Percentiles rank a stretch among this genome's conserved stretches.
phyloP scores from a whole-genome alignment of 1,140 invertebrate genomes.

The Trichoplusia ni region DNA sequence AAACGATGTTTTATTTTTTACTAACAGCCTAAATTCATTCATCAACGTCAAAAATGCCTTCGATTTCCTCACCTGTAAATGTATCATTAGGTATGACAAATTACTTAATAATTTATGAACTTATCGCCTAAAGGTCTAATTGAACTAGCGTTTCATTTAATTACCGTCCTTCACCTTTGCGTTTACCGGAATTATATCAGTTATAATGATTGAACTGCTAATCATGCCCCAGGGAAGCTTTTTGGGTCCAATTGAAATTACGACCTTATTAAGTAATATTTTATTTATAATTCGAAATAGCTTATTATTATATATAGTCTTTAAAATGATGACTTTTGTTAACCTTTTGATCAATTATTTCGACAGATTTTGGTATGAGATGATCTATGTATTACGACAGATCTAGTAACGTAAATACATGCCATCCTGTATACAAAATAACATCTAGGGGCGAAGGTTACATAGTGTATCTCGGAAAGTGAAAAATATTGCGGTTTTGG shows the following conservation, averaged over 20 bases:
- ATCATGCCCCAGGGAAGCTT: not conserved
- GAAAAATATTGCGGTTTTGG: not conserved
- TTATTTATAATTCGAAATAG: not conserved
- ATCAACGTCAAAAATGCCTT: too few species aligned
- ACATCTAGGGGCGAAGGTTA: too few species aligned
- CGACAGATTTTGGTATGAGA: too few species aligned
- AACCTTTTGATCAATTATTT: not conserved
- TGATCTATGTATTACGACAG: too few species aligned
- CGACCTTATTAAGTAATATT: not conserved
- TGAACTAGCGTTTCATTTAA: not conserved
- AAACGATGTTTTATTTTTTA: too few species aligned
- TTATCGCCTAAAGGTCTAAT: not conserved
- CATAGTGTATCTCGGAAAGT: too few species aligned
- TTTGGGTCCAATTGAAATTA: not conserved
- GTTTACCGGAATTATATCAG: constrained; percentile 10
- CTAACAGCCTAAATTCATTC: too few species aligned
- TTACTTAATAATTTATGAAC: constrained; percentile 1
- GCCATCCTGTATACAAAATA: too few species aligned
- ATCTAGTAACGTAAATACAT: too few species aligned
- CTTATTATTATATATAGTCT: too few species aligned
- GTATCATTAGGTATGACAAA: too few species aligned
- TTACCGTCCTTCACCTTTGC: constrained; percentile 6
- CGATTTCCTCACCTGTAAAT: too few species aligned
- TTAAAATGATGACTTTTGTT: not conserved
- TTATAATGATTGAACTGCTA: not conserved